phyloP scores from a whole-genome alignment of 1,140 invertebrate species.

The Solenopsis invicta region DNA sequence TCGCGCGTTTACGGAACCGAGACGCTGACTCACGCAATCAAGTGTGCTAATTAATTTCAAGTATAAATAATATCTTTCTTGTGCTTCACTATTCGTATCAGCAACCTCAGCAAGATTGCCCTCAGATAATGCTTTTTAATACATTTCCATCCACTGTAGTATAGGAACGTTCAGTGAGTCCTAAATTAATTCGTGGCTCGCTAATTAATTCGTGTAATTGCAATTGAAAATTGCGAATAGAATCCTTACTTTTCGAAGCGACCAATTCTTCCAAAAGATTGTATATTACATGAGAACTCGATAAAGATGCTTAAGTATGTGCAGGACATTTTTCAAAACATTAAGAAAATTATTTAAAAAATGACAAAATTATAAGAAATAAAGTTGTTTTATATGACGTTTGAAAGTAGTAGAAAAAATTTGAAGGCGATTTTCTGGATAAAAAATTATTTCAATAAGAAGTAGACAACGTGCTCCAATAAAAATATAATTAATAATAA shows the following conservation, averaged over 20 bases:
- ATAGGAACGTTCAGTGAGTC: not conserved
- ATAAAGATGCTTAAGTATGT: not conserved
- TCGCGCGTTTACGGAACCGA: not conserved
- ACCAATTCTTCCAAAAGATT: not conserved
- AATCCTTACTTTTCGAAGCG: not conserved
- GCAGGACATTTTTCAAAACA: too few species aligned
- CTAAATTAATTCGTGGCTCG: not conserved
- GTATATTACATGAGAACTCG: not conserved
- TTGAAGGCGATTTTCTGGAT: too few species aligned
- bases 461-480: too few species aligned
- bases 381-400: too few species aligned
- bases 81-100: not conserved
- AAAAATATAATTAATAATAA: too few species aligned
- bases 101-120: not conserved
- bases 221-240: not conserved
- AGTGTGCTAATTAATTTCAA: not conserved
- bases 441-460: too few species aligned
- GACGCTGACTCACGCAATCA: not conserved
- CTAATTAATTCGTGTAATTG: conserved; percentile 10
- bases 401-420: too few species aligned
- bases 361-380: too few species aligned
- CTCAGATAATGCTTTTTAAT: not conserved
- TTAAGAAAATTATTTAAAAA: too few species aligned
- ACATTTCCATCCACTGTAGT: not conserved
- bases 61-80: conserved; percentile 19